Conservation (phyloP, 53 echinoderm and acorn worm genomes). For the Mesocentrotus franciscanus region DNA sequence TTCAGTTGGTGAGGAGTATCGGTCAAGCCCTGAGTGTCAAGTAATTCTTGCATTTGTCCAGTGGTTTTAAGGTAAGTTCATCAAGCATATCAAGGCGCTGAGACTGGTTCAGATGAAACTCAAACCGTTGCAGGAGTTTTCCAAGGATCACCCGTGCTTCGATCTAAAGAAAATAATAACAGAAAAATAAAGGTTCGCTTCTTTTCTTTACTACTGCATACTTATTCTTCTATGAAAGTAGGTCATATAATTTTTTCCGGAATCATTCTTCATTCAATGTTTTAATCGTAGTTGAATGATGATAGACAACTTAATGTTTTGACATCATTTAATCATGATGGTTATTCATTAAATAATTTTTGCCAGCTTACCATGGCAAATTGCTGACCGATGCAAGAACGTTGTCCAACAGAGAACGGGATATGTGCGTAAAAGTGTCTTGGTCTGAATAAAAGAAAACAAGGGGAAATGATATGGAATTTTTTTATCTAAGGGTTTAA, state of each 20-base stretch:
- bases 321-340: too few species aligned
- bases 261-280: too few species aligned
- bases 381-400: conserved; percentile 59
- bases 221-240: too few species aligned
- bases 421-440: conserved; percentile 44
- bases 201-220: neutral
- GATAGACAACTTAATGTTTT: too few species aligned
- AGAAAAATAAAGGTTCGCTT: neutral
- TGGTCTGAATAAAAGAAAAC: neutral
- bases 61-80: conserved; percentile 71
- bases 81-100: conserved; percentile 66
- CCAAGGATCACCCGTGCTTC: conserved; percentile 74
- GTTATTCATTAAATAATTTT: neutral
- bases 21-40: conserved; percentile 59
- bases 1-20: neutral
- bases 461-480: neutral
- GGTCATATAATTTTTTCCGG: too few species aligned
- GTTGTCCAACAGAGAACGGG: conserved; percentile 58
- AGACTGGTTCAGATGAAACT: conserved; percentile 66
- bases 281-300: too few species aligned
- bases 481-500: too few species aligned
- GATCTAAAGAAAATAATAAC: conserved; percentile 47
- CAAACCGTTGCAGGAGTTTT: conserved; percentile 69
- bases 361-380: conserved; percentile 41
- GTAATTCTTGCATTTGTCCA: conserved; percentile 69